Conservation (phyloP, 2,113 vertebrate genomes). For the Crotophaga sulcirostris region DNA sequence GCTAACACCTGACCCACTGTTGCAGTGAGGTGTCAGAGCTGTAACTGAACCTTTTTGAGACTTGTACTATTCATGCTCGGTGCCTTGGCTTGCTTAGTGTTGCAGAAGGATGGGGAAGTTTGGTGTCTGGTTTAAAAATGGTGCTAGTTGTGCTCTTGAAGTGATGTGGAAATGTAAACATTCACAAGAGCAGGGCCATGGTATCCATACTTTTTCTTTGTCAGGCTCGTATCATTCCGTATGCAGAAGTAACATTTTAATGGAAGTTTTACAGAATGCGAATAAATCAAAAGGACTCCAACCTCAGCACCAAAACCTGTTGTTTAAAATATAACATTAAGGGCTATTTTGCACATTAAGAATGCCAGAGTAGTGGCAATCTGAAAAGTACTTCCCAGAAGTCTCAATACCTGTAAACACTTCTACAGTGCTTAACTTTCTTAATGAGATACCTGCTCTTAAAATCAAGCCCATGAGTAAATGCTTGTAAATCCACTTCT, state of each 20-base stretch:
- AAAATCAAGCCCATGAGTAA: background rate
- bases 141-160: background rate
- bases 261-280: rapidly evolving
- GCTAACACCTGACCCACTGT: rapidly evolving
- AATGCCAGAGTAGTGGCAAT: rapidly evolving
- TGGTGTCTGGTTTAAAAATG: background rate
- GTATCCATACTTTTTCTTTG: background rate
- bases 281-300: background rate
- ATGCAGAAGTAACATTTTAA: background rate
- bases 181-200: background rate
- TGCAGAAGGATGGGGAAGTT: background rate
- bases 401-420: background rate
- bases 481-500: background rate
- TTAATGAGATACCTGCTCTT: background rate
- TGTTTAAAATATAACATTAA: background rate
- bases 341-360: background rate
- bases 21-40: background rate
- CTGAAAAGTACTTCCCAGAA: background rate
- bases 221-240: background rate
- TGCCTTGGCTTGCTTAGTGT: background rate
- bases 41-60: background rate
- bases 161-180: background rate
- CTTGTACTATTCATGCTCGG: too few species aligned
- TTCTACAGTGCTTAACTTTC: background rate
- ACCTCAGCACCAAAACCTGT: background rate